Evolutionary conservation across 1,140 invertebrate species (phyloP).

Genomic region (Neotoxoptera formosana): DNA sequence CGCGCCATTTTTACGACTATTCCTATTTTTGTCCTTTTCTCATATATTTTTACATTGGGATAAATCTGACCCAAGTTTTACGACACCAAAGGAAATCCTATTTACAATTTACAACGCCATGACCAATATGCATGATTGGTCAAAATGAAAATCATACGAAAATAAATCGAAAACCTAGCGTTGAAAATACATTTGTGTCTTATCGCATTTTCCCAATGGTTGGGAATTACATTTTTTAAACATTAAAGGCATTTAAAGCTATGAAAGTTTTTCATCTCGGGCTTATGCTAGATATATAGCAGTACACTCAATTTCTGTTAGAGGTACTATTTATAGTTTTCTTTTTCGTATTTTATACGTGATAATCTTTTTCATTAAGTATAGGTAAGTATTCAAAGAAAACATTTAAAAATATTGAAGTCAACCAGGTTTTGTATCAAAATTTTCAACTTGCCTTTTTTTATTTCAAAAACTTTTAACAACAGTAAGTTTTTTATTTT

Average conservation of each 20-base stretch:
- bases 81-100: slow-evolving; percentile 45
- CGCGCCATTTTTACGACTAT: slow-evolving; percentile 57
- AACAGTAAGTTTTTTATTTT: background rate
- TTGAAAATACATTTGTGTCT: slow-evolving; percentile 25
- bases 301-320: background rate
- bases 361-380: slow-evolving; percentile 5
- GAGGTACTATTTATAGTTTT: background rate
- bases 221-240: background rate
- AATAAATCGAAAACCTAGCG: slow-evolving; percentile 39
- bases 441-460: background rate
- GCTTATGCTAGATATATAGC: background rate
- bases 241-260: background rate
- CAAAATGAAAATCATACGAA: slow-evolving; percentile 49
- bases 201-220: background rate
- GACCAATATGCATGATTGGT: slow-evolving; percentile 54
- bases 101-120: slow-evolving; percentile 53
- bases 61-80: slow-evolving; percentile 57
- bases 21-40: slow-evolving; percentile 46
- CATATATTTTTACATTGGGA: slow-evolving; percentile 55
- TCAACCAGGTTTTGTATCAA: background rate
- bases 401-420: background rate
- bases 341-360: background rate
- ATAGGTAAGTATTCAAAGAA: background rate
- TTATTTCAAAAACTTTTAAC: background rate
- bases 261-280: background rate